A percentile compares a stretch with the other conserved stretches of the same genome.
These are phyloP conservation scores for Eulemur albifrons DNA, from an alignment of 2,797 vertebrate species.

Conservation along the genomic window DNA sequence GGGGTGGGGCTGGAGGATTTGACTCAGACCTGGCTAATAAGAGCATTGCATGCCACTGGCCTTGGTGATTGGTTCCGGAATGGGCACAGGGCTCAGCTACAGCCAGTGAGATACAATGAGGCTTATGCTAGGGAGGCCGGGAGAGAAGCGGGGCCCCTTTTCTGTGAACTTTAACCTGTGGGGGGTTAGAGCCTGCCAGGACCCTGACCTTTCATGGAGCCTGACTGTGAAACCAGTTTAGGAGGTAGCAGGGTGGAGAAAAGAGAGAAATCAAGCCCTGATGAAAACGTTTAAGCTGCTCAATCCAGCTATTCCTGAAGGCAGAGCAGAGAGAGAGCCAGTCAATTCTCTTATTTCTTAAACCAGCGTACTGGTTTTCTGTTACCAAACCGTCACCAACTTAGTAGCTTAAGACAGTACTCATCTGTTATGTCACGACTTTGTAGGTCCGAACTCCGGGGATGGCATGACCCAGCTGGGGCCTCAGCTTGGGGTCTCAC, in stretches of 20 bases:
- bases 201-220: neutral
- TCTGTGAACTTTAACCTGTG: neutral
- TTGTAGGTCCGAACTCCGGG: neutral
- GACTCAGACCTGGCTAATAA: neutral
- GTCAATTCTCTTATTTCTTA: neutral
- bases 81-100: neutral
- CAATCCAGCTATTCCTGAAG: constrained; percentile 5
- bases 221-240: neutral
- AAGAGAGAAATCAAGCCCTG: neutral
- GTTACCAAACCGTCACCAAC: neutral
- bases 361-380: neutral
- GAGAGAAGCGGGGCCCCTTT: neutral
- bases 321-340: fast-evolving
- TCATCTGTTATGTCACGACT: neutral
- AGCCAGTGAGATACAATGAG: neutral
- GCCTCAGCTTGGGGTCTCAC: neutral
- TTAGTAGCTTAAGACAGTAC: neutral
- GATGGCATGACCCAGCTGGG: neutral
- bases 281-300: neutral
- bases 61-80: neutral
- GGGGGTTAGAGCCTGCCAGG: neutral
- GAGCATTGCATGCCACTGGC: neutral
- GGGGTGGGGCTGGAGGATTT: neutral
- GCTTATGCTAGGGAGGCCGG: too few species aligned
- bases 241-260: neutral